Evolutionary conservation across 2,797 vertebrate genomes (phyloP), one percentile per base, ranked within the genome.

Genomic region (Oreochromis mossambicus): DNA sequence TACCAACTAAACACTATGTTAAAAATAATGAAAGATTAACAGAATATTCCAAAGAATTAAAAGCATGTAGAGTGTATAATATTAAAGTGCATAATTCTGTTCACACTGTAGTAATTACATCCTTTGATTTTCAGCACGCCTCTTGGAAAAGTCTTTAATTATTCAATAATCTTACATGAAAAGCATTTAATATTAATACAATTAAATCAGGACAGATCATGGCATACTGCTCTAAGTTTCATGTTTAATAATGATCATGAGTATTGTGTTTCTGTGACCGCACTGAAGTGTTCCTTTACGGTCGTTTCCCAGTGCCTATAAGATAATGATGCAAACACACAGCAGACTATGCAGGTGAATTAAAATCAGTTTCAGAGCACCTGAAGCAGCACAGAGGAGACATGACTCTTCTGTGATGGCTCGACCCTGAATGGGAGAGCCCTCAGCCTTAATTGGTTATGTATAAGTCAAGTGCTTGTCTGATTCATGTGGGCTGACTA

Each of bases 241-340:
- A 79, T 86, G 55, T 81, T 89, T 82, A 58, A 84, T 86, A 34
- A 48, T 63, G 32, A 83, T 34, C 8, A 6, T 79, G 29, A 84
- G 48, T 38, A 54, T 36, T 9, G 56, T n/a, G 56, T 80, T 91
- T 80, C 50, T 80, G 58, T 63, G 82, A 80, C 66, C 55, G 41
- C 7, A 34, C 10, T 73, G 41, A 78, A 21, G 38, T 48, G 79
- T 54, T 58, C 48, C 78, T 73, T 82, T 85, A 79, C 58, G 29
- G 73, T 78, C 8, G 76, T 80, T 82, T 76, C 58, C 36, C 19
- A 15, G 15, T 50, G 63, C 51, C 66, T n/a, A 80, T 93, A 4
- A 92, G 91, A 83, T 88, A 89, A 92, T 88, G 77, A 93, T 79
- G 50, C 43, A 38, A 86, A 89, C 78, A 86, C 73, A 79, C 24